Conservation (phyloP, 2,888 invertebrate species). For the Entomobrya multifasciata region DNA sequence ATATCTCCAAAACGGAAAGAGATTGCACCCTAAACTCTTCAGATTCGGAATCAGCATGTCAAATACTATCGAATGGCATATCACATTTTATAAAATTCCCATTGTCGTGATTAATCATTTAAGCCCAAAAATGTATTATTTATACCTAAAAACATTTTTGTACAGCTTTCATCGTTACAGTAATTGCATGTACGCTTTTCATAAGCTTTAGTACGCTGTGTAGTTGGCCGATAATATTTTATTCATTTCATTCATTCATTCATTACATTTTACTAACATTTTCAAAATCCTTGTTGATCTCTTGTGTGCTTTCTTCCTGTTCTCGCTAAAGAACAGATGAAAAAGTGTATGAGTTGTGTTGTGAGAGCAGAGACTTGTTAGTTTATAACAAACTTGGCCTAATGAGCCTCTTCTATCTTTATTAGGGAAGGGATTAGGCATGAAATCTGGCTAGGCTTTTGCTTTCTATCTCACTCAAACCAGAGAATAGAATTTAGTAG, state of each 20-base stretch:
- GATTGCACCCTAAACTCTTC: too few species aligned
- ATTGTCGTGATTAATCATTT: too few species aligned
- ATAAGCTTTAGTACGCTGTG: too few species aligned
- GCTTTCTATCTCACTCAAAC: slow-evolving; percentile 6
- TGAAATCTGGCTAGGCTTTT: slow-evolving; percentile 61
- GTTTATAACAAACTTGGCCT: slow-evolving; percentile 69
- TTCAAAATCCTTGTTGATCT: slow-evolving; percentile 64
- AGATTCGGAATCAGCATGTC: too few species aligned
- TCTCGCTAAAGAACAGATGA: background rate
- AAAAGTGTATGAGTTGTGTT: background rate
- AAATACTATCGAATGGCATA: too few species aligned
- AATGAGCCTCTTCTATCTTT: slow-evolving; percentile 76
- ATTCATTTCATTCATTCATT: slow-evolving; percentile 48
- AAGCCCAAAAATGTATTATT: too few species aligned
- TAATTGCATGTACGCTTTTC: too few species aligned
- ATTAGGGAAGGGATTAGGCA: slow-evolving; percentile 69
- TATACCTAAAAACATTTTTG: too few species aligned
- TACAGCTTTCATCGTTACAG: too few species aligned
- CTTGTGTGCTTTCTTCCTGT: background rate
- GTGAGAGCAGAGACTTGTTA: slow-evolving; percentile 53
- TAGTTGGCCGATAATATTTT: too few species aligned
- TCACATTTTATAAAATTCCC: too few species aligned
- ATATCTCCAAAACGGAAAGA: too few species aligned
- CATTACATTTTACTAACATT: slow-evolving; percentile 49
- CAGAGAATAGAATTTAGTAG: background rate